A percentile compares a stretch with the other conserved stretches of the same genome.
These are phyloP conservation scores for Athalia circularis DNA, from an alignment of 2,888 invertebrate genomes.

Conservation along the genomic window DNA sequence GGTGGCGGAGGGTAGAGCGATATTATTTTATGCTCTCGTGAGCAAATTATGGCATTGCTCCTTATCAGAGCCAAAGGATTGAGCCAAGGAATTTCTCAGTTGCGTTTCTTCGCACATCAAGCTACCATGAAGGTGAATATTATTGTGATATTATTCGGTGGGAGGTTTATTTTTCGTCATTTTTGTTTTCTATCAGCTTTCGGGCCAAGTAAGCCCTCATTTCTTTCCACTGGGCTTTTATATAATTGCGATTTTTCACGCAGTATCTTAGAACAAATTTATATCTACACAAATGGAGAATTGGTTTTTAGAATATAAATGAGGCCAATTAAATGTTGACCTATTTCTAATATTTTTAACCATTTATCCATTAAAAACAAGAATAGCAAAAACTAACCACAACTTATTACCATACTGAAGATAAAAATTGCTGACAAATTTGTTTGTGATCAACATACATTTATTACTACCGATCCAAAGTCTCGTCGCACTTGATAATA, in stretches of 20 bases:
- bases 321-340: too few relatives aligned
- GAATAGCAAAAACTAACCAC: too few relatives aligned
- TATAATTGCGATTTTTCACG: neutral
- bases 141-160: slow-evolving; percentile 34
- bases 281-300: too few relatives aligned
- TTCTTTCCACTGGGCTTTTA: neutral
- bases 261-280: too few relatives aligned
- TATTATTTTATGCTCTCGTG: slow-evolving; percentile 45
- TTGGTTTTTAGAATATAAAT: too few relatives aligned
- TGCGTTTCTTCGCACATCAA: slow-evolving; percentile 65
- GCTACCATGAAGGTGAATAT: slow-evolving; percentile 69
- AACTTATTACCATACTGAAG: too few relatives aligned
- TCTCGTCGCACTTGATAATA: too few relatives aligned
- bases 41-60: slow-evolving; percentile 70
- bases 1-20: slow-evolving; percentile 35
- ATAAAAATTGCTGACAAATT: too few relatives aligned
- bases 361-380: too few relatives aligned
- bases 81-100: slow-evolving; percentile 64
- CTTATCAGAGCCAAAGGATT: slow-evolving; percentile 65
- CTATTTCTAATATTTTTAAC: too few relatives aligned
- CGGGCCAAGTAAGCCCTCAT: neutral
- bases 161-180: neutral
- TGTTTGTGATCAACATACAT: too few relatives aligned
- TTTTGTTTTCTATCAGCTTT: neutral
- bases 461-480: too few relatives aligned